Conservation (phyloP, 2,797 vertebrate species). For the Menidia menidia region DNA sequence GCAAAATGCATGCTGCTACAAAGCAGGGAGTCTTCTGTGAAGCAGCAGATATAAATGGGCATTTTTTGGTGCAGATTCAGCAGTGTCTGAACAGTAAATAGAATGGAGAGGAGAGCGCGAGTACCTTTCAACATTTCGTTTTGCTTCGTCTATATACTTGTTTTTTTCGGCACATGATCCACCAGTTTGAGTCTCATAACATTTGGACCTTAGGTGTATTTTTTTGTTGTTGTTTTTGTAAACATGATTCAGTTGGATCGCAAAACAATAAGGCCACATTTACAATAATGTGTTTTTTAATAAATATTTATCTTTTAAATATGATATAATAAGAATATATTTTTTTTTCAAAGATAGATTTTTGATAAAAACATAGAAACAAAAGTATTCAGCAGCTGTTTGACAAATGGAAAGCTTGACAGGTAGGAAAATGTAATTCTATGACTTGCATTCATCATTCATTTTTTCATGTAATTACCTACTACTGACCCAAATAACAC, state of each 20-base stretch:
- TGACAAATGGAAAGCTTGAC: constrained; percentile 22
- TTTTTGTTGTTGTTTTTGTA: constrained; percentile 5
- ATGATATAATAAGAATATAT: background rate
- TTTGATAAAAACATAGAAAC: background rate
- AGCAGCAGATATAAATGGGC: constrained; percentile 39
- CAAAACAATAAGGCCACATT: background rate
- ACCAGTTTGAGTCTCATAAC: background rate
- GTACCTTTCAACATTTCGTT: constrained; percentile 6
- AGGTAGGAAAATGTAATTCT: constrained; percentile 4
- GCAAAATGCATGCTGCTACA: constrained; percentile 40
- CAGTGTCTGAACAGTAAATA: constrained; percentile 33
- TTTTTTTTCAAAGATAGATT: background rate
- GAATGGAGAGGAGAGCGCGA: background rate
- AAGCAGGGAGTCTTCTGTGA: constrained; percentile 47
- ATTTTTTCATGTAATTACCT: constrained; percentile 5
- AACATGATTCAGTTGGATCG: constrained; percentile 1
- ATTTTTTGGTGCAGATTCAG: constrained; percentile 37
- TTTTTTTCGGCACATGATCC: background rate
- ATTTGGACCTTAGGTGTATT: background rate
- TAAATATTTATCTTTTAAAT: background rate
- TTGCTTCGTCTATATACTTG: background rate
- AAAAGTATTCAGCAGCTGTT: background rate
- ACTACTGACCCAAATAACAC: constrained; percentile 15
- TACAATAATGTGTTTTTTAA: background rate
- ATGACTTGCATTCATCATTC: background rate